Conservation (phyloP, 2,113 vertebrate species). For the Pavo muticus region DNA sequence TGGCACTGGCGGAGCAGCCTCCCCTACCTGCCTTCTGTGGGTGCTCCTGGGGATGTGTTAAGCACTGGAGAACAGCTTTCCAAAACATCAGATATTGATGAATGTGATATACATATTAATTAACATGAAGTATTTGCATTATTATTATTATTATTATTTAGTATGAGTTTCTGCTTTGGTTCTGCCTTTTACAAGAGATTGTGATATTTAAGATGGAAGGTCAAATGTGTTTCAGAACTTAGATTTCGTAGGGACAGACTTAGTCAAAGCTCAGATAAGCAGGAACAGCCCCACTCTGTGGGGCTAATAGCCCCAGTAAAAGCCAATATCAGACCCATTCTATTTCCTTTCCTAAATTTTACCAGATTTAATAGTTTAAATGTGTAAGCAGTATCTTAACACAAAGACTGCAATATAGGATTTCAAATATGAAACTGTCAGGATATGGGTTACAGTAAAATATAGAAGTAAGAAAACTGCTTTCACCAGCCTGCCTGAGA, state of each 20-base stretch:
- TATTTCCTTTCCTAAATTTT: not conserved
- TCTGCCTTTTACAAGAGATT: not conserved
- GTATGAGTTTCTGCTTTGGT: not conserved
- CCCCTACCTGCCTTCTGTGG: not conserved
- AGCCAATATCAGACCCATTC: not conserved
- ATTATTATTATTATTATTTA: no score
- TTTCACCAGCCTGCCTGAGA: not conserved
- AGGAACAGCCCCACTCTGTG: not conserved
- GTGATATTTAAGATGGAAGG: not conserved
- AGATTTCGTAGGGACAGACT: not conserved
- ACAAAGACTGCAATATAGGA: not conserved
- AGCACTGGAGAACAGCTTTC: not conserved
- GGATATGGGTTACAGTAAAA: not conserved
- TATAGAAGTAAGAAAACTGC: not conserved
- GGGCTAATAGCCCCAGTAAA: not conserved
- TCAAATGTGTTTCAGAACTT: not conserved
- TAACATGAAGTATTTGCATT: not conserved
- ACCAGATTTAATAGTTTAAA: not conserved
- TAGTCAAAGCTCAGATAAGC: not conserved
- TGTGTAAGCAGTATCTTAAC: not conserved
- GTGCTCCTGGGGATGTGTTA: not conserved
- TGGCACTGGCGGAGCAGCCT: not conserved
- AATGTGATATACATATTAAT: not conserved
- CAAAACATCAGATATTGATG: not conserved
- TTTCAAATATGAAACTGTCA: not conserved